These are phyloP conservation scores for Anomalospiza imberbis DNA, from an alignment of 2,797 vertebrate species.

Conservation along the genomic window DNA sequence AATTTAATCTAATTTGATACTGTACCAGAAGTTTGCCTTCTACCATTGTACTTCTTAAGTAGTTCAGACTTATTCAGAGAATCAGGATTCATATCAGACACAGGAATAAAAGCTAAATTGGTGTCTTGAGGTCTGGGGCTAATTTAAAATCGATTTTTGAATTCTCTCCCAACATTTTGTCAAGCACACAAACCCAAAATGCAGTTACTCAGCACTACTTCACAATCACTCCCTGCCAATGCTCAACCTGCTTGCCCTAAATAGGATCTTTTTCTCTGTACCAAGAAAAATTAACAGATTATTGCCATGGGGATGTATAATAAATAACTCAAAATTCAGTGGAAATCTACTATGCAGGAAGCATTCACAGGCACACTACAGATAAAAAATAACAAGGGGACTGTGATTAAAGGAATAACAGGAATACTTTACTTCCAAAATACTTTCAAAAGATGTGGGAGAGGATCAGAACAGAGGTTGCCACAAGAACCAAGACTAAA, in stretches of 20 bases:
- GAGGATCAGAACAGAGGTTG: neutral
- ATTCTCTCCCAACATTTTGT: neutral
- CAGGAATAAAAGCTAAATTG: neutral
- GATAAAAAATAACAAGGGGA: neutral
- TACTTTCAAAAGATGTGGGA: neutral
- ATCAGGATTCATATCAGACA: neutral
- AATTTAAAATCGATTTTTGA: neutral
- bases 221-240: neutral
- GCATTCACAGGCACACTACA: neutral
- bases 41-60: neutral
- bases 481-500: neutral
- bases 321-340: neutral
- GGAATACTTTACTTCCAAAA: neutral
- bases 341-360: neutral
- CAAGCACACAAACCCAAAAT: neutral
- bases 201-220: neutral
- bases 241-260: neutral
- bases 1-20: neutral
- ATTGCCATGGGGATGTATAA: neutral
- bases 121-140: neutral
- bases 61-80: neutral
- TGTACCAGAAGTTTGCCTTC: neutral
- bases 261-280: neutral
- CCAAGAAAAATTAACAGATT: neutral
- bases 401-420: neutral